Evolutionary conservation across 2,888 invertebrate genomes (phyloP).

Genomic region (Drosophila algonquin): DNA sequence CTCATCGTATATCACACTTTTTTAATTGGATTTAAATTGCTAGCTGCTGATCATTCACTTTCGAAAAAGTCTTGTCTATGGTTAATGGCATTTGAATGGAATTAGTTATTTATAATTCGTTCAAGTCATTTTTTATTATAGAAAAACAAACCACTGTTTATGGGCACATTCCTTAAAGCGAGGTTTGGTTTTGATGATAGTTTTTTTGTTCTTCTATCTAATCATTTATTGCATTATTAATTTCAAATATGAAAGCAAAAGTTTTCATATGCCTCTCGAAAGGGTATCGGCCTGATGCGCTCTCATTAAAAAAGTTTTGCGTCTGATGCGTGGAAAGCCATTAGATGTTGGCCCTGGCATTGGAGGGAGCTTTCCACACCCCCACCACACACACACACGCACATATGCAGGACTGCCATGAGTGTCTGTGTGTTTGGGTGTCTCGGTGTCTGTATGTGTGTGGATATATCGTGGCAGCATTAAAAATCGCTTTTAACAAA

Average conservation of each 20-base stretch:
- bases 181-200: neutral
- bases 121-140: too few relatives aligned
- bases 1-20: neutral
- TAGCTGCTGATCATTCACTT: neutral
- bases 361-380: constrained; percentile 23
- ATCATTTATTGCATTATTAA: neutral
- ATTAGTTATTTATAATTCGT: neutral
- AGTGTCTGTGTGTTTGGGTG: neutral
- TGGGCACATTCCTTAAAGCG: too few relatives aligned
- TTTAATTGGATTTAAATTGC: neutral
- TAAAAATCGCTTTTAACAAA: constrained; percentile 79
- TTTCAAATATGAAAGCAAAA: neutral
- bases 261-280: neutral
- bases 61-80: neutral
- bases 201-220: neutral
- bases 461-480: constrained; percentile 66
- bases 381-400: neutral
- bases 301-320: constrained; percentile 68
- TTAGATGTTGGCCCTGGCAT: constrained; percentile 63
- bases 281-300: constrained; percentile 53
- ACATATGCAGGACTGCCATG: neutral
- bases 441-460: constrained; percentile 5
- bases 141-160: too few relatives aligned
- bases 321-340: constrained; percentile 65
- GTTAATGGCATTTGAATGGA: neutral